Percentiles rank a stretch among this genome's conserved stretches.
These are phyloP conservation scores for Carcina quercana DNA, from an alignment of 2,888 invertebrate genomes.

Conservation along the genomic window DNA sequence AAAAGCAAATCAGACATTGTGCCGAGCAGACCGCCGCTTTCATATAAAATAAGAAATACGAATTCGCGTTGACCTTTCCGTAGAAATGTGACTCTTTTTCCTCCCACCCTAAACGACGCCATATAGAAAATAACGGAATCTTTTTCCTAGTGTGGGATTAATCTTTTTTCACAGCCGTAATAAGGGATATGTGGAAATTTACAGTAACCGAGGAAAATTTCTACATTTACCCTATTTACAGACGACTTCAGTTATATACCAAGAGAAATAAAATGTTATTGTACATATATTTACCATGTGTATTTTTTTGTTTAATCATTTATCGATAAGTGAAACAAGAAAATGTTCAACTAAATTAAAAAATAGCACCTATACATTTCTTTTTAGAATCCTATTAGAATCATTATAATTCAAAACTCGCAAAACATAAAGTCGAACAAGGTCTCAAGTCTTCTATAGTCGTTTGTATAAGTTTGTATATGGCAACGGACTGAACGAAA, in stretches of 20 bases:
- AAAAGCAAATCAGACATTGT: background rate
- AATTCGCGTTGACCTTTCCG: conserved; percentile 15
- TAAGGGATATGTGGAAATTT: conserved; percentile 6
- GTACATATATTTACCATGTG: background rate
- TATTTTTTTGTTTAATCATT: background rate
- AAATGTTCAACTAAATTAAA: background rate
- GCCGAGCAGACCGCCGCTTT: conserved; percentile 3
- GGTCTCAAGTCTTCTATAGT: too few species aligned
- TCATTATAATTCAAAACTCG: too few species aligned
- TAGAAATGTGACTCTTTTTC: conserved; percentile 10
- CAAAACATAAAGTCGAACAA: too few species aligned
- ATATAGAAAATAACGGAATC: conserved; percentile 14
- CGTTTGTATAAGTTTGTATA: too few species aligned
- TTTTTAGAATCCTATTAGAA: too few species aligned
- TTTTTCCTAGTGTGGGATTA: conserved; percentile 8
- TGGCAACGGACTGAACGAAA: too few species aligned
- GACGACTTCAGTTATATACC: too few species aligned
- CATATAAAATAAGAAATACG: conserved; percentile 14
- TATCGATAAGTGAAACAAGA: background rate
- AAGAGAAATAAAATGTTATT: too few species aligned
- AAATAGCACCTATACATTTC: too few species aligned
- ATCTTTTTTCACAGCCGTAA: conserved; percentile 4
- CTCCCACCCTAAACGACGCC: conserved; percentile 12
- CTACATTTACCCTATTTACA: conserved; percentile 7
- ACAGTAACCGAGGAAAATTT: conserved; percentile 2